These are phyloP conservation scores for Diplodus puntazzo DNA, from an alignment of 2,797 vertebrate species.

Conservation along the genomic window DNA sequence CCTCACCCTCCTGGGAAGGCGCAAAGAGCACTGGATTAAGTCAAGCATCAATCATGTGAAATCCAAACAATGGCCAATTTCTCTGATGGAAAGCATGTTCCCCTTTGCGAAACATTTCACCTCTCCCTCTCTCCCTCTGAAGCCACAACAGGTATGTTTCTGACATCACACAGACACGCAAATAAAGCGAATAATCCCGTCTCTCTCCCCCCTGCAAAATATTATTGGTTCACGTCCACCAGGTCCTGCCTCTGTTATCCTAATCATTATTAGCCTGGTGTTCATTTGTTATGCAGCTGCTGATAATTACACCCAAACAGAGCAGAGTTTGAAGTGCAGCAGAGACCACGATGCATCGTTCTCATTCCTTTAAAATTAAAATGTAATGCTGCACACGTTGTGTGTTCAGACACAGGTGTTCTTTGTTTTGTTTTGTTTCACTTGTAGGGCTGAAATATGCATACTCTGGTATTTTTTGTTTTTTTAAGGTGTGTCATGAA, in stretches of 20 bases:
- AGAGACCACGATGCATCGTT: constrained; percentile 13
- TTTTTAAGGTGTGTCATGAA: background rate
- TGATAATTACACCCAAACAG: constrained; percentile 55
- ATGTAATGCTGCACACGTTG: constrained; percentile 4
- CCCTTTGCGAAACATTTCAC: constrained; percentile 50
- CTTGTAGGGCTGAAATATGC: background rate
- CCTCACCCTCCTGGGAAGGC: constrained; percentile 81
- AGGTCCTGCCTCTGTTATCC: constrained; percentile 60
- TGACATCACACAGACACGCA: constrained; percentile 46
- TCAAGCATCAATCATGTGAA: constrained; percentile 87
- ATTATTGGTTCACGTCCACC: constrained; percentile 48
- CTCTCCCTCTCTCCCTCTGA: constrained; percentile 6
- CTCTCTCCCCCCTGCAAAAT: constrained; percentile 47
- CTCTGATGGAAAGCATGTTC: constrained; percentile 52
- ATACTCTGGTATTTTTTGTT: background rate
- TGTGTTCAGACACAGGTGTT: background rate
- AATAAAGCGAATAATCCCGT: constrained; percentile 49
- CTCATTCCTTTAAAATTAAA: constrained; percentile 22
- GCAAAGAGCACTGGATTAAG: constrained; percentile 84
- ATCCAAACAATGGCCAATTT: constrained; percentile 72
- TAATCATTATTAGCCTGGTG: constrained; percentile 64
- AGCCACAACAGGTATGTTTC: constrained; percentile 53
- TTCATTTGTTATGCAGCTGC: constrained; percentile 66
- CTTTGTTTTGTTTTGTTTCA: background rate
- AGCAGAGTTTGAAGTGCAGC: constrained; percentile 24